A percentile compares a stretch with the other conserved stretches of the same genome.
Conservation (phyloP, 2,113 vertebrate species). For the Triplophysa tibetana region DNA sequence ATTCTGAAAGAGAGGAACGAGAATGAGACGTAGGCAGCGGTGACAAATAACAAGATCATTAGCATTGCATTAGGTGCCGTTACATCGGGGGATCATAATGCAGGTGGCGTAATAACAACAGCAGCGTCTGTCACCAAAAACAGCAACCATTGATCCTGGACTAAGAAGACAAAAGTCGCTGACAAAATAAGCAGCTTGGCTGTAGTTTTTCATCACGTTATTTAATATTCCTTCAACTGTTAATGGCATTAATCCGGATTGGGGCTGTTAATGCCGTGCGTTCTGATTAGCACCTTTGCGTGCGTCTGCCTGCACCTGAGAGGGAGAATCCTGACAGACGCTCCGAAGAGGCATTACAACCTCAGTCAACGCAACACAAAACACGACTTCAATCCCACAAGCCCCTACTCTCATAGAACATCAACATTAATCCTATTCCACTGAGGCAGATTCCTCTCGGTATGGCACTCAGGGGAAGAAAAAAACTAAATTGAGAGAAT, state of each 20-base stretch:
- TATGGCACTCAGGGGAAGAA: slow-evolving; percentile 17
- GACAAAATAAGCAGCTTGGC: slow-evolving; percentile 44
- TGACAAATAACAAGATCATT: slow-evolving; percentile 26
- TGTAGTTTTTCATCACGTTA: slow-evolving; percentile 37
- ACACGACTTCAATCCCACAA: slow-evolving; percentile 14
- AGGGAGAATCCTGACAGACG: slow-evolving; percentile 36
- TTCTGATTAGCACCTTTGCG: slow-evolving; percentile 43
- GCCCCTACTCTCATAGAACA: slow-evolving; percentile 28
- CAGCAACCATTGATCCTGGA: slow-evolving; percentile 20
- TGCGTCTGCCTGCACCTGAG: slow-evolving; percentile 40
- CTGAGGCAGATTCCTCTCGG: slow-evolving; percentile 46
- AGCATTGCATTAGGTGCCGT: slow-evolving; percentile 2
- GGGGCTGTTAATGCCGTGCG: slow-evolving; percentile 26
- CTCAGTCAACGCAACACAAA: slow-evolving; percentile 40
- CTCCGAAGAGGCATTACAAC: slow-evolving; percentile 9
- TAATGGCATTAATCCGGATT: slow-evolving; percentile 50
- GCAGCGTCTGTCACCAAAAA: slow-evolving; percentile 13
- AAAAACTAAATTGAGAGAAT: slow-evolving; percentile 14
- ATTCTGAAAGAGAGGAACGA: slow-evolving; percentile 70
- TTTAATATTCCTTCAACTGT: slow-evolving; percentile 34
- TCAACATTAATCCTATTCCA: slow-evolving; percentile 51
- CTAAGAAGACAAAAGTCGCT: slow-evolving; percentile 28
- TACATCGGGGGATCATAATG: not conserved
- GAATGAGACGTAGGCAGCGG: slow-evolving; percentile 35
- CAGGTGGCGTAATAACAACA: slow-evolving; percentile 5